phyloP scores from a whole-genome alignment of 2,113 vertebrate species.

The rabbit (Oryctolagus cuniculus) region mOryCun1.1 NC_091443.1:44616501-44617000 shows the following conservation, averaged over 20 bases:
- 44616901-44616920: not conserved
- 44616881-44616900: constrained; percentile 18
- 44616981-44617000: constrained; percentile 11
- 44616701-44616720: not conserved
- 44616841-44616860: constrained; percentile 22
- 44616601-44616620: not conserved
- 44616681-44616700: constrained; percentile 10
- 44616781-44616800: constrained; percentile 45
- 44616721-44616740: constrained; percentile 3
- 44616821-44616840: constrained; percentile 19
- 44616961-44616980: not conserved
- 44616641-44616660: not conserved
- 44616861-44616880: not conserved
- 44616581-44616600: constrained; percentile 12
- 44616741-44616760: not conserved
- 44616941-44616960: not conserved
- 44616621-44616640: not conserved
- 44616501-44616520: not conserved
- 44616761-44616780: not conserved
- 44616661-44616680: not conserved
- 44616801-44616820: not conserved
- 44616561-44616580: not conserved
- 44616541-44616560: not conserved
- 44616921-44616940: constrained; percentile 12
- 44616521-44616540: not conserved